Conservation (phyloP, 2,888 invertebrate genomes). For the Eucera pruinosa region DNA sequence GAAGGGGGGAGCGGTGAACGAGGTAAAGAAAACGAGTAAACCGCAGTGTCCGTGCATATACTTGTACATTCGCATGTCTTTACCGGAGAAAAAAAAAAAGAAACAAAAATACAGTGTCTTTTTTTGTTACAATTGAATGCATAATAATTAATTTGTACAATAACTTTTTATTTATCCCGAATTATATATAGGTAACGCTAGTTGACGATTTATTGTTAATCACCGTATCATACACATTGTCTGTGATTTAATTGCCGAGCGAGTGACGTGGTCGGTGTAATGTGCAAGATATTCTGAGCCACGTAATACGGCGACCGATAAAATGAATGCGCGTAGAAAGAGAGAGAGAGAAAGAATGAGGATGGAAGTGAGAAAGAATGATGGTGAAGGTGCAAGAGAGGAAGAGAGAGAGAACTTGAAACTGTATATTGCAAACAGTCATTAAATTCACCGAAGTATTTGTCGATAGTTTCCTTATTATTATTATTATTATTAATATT, state of each 20-base stretch:
- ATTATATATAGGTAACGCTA: conserved; percentile 68
- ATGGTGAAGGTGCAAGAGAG: no score
- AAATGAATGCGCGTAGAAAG: conserved; percentile 41
- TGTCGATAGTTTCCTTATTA: conserved; percentile 47
- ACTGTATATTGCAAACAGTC: conserved; percentile 39
- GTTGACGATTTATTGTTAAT: conserved; percentile 70
- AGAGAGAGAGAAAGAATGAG: background rate
- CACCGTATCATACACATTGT: conserved; percentile 71
- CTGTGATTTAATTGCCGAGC: conserved; percentile 81
- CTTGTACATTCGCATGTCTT: conserved; percentile 77
- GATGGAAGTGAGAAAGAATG: background rate
- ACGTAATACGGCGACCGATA: conserved; percentile 55
- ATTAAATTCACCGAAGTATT: conserved; percentile 54
- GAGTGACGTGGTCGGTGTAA: conserved; percentile 63
- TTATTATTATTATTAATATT: conserved; percentile 28
- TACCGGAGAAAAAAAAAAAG: conserved; percentile 57
- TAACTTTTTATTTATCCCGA: conserved; percentile 75
- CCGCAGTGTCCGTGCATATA: conserved; percentile 69
- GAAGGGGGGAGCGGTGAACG: conserved; percentile 56
- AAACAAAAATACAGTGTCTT: conserved; percentile 74
- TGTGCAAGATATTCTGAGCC: conserved; percentile 56
- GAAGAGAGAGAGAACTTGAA: conserved; percentile 30
- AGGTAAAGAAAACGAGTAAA: conserved; percentile 53
- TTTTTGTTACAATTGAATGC: conserved; percentile 74
- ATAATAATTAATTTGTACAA: conserved; percentile 79